Conservation (phyloP, 2,113 vertebrate genomes). For the Cottus gobio region DNA sequence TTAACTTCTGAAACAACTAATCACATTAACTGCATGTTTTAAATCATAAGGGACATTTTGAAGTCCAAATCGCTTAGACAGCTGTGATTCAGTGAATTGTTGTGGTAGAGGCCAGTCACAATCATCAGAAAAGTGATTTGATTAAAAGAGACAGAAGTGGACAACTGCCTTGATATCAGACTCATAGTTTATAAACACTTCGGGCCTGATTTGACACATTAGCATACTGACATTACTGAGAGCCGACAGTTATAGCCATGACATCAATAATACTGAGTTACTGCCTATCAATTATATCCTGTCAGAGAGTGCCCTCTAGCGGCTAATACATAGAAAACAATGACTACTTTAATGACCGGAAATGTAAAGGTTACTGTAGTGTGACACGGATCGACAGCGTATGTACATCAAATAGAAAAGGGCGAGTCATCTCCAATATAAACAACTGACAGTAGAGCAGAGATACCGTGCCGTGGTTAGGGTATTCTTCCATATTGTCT, state of each 20-base stretch:
- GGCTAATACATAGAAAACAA: neutral
- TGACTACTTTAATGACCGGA: neutral
- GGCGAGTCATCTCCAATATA: neutral
- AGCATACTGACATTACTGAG: neutral
- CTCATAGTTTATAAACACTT: neutral
- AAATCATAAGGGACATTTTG: too few relatives aligned
- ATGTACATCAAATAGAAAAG: neutral
- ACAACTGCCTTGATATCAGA: too few relatives aligned
- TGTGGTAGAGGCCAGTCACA: too few relatives aligned
- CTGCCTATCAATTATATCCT: neutral
- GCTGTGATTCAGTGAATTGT: too few relatives aligned
- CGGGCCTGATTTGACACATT: neutral
- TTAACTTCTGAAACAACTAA: neutral
- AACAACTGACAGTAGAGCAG: neutral
- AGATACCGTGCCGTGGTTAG: rapidly evolving
- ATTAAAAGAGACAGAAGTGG: too few relatives aligned
- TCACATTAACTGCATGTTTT: neutral
- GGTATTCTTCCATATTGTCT: rapidly evolving
- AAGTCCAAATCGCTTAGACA: too few relatives aligned
- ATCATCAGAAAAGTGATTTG: too few relatives aligned
- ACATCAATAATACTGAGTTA: neutral
- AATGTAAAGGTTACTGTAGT: neutral
- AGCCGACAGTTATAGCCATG: neutral
- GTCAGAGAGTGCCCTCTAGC: neutral
- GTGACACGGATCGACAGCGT: neutral